Evolutionary conservation across 53 echinoderm and acorn worm species (phyloP).

Genomic region (Henricia sp.): DNA sequence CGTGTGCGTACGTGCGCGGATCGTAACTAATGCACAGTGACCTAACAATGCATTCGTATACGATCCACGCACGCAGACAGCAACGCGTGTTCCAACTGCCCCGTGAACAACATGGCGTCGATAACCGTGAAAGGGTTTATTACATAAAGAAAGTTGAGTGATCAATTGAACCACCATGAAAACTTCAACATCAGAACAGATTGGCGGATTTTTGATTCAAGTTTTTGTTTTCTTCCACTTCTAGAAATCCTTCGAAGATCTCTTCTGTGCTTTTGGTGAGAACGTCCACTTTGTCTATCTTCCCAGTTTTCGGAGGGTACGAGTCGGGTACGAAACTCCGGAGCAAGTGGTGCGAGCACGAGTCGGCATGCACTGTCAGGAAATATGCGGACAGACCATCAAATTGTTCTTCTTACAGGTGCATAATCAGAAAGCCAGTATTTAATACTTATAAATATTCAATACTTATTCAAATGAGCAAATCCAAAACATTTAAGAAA

Average conservation of each 20-base stretch:
- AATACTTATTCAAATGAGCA: background rate
- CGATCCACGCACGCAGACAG: no score
- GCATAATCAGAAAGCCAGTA: background rate
- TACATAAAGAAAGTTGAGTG: no score
- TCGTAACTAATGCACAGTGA: no score
- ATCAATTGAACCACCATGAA: no score
- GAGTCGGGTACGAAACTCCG: slow-evolving; percentile 77
- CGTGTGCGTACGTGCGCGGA: no score
- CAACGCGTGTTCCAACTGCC: no score
- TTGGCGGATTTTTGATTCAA: no score
- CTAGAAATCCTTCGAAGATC: slow-evolving; percentile 81
- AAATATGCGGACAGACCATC: slow-evolving; percentile 76
- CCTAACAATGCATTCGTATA: no score
- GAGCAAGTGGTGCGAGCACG: slow-evolving; percentile 84
- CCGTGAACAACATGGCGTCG: no score
- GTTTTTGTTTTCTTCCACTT: background rate
- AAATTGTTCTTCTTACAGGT: slow-evolving; percentile 93
- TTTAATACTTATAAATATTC: background rate
- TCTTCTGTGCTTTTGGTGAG: slow-evolving; percentile 75
- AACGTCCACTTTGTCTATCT: slow-evolving; percentile 88
- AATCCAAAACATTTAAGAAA: no score
- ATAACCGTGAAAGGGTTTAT: no score
- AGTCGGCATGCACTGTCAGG: slow-evolving; percentile 81
- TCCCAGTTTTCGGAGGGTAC: slow-evolving; percentile 82
- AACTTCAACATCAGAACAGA: no score